Evolutionary conservation across 1,140 invertebrate genomes (phyloP), one percentile per base, ranked within the genome.

Genomic region (Coenobita brevimanus): DNA sequence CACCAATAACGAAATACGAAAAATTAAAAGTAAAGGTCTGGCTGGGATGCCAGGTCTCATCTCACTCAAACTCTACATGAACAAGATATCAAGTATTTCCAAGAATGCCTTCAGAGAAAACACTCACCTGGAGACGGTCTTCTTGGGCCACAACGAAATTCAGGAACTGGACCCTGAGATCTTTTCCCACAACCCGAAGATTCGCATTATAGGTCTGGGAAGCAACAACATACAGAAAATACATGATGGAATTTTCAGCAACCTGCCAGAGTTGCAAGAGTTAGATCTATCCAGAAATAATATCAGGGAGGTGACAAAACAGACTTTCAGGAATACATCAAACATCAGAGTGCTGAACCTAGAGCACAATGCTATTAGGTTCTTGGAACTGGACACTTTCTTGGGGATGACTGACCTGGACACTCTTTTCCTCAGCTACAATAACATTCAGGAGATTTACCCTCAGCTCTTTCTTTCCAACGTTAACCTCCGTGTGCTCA

Each of bases 281-380:
- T 93, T 98, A 36, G 97, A 97, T 92, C 93, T 98, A n/a, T 96
- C 96, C 0, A 96, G 97, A 92, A 98, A 98, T 92, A 98, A 98
- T 92, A 96, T 98, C 71, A 92, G 97, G 1, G 96, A 97, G 92
- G 94, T 98, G 89, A 95, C 96, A 0, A 94, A 95, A 3, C 95
- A 97, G 88, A 96, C 96, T 13, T 98, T 98, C 92, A 93, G 94
- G 2, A 96, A 96, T 88, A 96, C 96, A 4, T 92, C 94, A 0
- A 95, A 95, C 71, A 93, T 98, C 27, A 95, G 95, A 2, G 96
- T 98, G 30, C 95, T 98, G 60, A 97, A 98, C 92, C 93, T 98
- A 71, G 96, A 98, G 91, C 95, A 97, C 89, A 98, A 98, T 92
- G 96, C 97, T 4, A 96, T 98, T 46, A 93, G 95, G 46, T 93